Percentiles rank a stretch among this genome's conserved stretches.
Evolutionary conservation across 2,113 vertebrate genomes (phyloP).

Genomic region (Oreochromis spilurus): DNA sequence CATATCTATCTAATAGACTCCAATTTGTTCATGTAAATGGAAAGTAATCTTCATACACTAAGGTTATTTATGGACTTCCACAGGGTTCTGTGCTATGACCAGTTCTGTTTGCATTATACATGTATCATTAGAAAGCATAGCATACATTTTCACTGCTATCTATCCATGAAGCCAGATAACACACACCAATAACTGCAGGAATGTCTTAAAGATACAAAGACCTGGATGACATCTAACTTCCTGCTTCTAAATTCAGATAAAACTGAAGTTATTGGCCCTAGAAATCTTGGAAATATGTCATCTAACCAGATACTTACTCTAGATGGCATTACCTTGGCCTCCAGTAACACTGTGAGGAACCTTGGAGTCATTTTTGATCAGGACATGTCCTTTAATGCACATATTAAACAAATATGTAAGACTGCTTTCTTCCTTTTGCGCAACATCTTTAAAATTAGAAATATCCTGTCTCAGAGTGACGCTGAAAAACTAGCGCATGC

Average conservation of each 20-base stretch:
- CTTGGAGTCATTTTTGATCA: not conserved
- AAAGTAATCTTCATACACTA: not conserved
- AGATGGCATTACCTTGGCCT: not conserved
- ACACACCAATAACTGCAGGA: not conserved
- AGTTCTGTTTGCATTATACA: not conserved
- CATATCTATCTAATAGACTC: not conserved
- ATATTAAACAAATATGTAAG: not conserved
- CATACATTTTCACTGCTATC: not conserved
- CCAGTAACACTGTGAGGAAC: not conserved
- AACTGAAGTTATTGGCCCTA: not conserved
- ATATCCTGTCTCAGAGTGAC: not conserved
- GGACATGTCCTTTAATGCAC: not conserved
- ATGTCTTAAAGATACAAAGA: not conserved
- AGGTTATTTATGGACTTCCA: not conserved
- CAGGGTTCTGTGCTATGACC: not conserved
- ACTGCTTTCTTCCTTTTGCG: not conserved
- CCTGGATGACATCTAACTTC: not conserved
- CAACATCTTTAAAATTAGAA: not conserved
- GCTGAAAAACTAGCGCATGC: not conserved
- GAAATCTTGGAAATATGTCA: not conserved
- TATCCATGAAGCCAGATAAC: not conserved
- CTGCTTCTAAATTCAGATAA: not conserved
- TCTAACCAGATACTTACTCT: not conserved
- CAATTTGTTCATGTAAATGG: not conserved
- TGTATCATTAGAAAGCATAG: not conserved